A percentile compares a stretch with the other conserved stretches of the same genome.
phyloP scores from a whole-genome alignment of 2,888 invertebrate genomes.

The Hipparchia sbordonii region DNA sequence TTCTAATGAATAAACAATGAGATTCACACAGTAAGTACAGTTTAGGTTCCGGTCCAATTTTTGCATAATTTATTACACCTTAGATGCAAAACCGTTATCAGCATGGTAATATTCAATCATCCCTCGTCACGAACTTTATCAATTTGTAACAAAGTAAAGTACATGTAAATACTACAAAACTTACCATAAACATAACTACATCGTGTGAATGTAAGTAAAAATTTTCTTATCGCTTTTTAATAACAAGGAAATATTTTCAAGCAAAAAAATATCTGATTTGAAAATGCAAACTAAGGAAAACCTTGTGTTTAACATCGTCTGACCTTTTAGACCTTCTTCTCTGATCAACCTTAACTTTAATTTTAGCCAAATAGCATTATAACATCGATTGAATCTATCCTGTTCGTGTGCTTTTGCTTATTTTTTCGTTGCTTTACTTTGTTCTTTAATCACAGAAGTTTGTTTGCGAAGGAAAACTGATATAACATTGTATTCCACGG shows the following conservation, averaged over 20 bases:
- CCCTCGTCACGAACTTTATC: neutral
- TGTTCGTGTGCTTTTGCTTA: too few relatives aligned
- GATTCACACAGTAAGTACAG: conserved; percentile 6
- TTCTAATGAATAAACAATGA: conserved; percentile 16
- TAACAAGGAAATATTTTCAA: neutral
- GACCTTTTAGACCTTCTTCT: neutral
- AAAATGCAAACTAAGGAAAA: conserved; percentile 7
- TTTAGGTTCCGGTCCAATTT: conserved; percentile 16
- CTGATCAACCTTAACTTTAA: conserved; percentile 8
- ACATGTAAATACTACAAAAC: neutral
- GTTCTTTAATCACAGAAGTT: too few relatives aligned
- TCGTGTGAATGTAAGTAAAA: neutral
- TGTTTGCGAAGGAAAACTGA: neutral
- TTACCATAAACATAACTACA: neutral
- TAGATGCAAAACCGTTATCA: neutral
- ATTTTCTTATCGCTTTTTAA: neutral
- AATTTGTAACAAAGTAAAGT: neutral
- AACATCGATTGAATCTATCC: neutral
- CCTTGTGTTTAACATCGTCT: neutral
- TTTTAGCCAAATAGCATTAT: conserved; percentile 6
- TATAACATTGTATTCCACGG: neutral
- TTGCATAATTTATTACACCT: conserved; percentile 1
- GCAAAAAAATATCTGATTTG: conserved; percentile 4
- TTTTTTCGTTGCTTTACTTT: too few relatives aligned
- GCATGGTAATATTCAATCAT: neutral